Conservation (phyloP, 23 tunicate genomes). For the Styela plicata region DNA sequence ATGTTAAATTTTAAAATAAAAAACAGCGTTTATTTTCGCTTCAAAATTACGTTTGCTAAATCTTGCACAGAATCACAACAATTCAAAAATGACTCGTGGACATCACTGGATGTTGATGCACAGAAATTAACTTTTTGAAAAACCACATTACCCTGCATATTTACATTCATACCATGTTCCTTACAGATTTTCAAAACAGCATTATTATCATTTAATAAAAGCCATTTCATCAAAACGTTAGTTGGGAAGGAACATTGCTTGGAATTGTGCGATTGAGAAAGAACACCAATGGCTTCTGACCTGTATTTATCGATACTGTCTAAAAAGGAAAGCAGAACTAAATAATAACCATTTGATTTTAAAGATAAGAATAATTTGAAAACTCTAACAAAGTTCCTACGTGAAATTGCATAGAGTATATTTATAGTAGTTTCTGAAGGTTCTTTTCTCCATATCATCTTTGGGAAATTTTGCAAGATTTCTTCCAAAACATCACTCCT, state of each 20-base stretch:
- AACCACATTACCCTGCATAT: background rate
- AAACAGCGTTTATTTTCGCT: too few species aligned
- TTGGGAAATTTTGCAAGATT: slow-evolving; percentile 31
- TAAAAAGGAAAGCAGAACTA: slow-evolving; percentile 14
- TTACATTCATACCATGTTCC: slow-evolving; percentile 11
- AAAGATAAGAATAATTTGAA: slow-evolving; percentile 9
- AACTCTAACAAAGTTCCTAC: slow-evolving; percentile 44
- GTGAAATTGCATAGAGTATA: slow-evolving; percentile 20
- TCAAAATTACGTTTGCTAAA: too few species aligned
- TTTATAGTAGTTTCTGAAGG: slow-evolving; percentile 19
- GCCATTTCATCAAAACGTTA: slow-evolving; percentile 43
- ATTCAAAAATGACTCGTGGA: background rate
- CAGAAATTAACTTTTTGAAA: slow-evolving; percentile 32
- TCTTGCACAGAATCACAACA: background rate
- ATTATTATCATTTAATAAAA: slow-evolving; percentile 20
- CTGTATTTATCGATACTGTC: slow-evolving; percentile 20
- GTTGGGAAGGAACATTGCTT: slow-evolving; percentile 37
- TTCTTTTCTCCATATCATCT: slow-evolving; percentile 5
- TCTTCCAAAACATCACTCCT: slow-evolving; percentile 14
- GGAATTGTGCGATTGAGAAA: slow-evolving; percentile 70
- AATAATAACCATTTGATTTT: background rate
- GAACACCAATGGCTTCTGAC: slow-evolving; percentile 19
- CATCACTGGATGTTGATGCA: background rate
- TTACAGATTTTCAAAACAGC: slow-evolving; percentile 17
- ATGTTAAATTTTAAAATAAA: too few species aligned